Percentiles rank a stretch among this genome's conserved stretches.
Evolutionary conservation across 2,888 invertebrate species (phyloP).

Genomic region (Trachelus stipa): DNA sequence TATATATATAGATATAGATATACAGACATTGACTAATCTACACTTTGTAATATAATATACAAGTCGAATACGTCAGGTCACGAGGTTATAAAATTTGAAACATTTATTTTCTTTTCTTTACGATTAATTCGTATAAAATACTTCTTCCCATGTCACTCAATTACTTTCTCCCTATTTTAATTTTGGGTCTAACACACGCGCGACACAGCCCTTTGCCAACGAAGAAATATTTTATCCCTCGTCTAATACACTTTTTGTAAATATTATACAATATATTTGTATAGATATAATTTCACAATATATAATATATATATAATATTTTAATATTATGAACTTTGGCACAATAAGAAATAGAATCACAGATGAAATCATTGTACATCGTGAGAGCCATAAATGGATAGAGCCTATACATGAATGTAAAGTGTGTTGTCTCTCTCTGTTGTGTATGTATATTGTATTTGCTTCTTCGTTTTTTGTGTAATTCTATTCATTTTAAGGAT

Average conservation of each 20-base stretch:
- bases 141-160: neutral
- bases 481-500: neutral
- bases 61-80: slow-evolving; percentile 41
- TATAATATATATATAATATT: slow-evolving; percentile 32
- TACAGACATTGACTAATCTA: slow-evolving; percentile 19
- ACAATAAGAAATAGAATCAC: slow-evolving; percentile 65
- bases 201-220: neutral
- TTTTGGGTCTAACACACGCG: neutral
- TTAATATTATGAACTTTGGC: slow-evolving; percentile 60
- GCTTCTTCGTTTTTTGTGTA: neutral
- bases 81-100: slow-evolving; percentile 50
- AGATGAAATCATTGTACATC: slow-evolving; percentile 64
- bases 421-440: neutral
- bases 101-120: slow-evolving; percentile 31
- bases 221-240: slow-evolving; percentile 33
- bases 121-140: neutral
- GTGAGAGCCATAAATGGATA: slow-evolving; percentile 46
- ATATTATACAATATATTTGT: slow-evolving; percentile 48
- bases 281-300: slow-evolving; percentile 39
- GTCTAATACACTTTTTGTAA: slow-evolving; percentile 38
- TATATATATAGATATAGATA: slow-evolving; percentile 14
- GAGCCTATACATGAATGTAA: slow-evolving; percentile 9
- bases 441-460: neutral
- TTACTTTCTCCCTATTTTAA: neutral
- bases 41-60: slow-evolving; percentile 16